Evolutionary conservation across 2,797 vertebrate species (phyloP).

Genomic region (Arrhamphus sclerolepis): DNA sequence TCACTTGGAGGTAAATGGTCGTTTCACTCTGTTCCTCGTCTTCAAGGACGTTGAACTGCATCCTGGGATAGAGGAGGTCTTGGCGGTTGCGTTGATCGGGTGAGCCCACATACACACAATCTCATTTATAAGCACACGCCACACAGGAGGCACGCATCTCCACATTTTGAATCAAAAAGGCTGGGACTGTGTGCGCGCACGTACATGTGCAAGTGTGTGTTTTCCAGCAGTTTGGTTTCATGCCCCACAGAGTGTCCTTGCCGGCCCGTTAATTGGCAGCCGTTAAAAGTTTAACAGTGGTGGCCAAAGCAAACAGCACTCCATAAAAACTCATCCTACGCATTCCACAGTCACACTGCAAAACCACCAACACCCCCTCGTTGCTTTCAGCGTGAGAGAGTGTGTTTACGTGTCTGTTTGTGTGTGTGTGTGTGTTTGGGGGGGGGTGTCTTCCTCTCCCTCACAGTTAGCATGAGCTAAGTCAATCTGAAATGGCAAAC

Average conservation of each 20-base stretch:
- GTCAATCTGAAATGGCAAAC: no score
- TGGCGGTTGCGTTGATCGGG: slow-evolving; percentile 34
- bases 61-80: slow-evolving; percentile 67
- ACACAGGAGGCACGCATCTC: slow-evolving; percentile 22
- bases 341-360: slow-evolving; percentile 79
- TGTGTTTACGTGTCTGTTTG: slow-evolving; percentile 17
- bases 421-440: background rate
- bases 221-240: slow-evolving; percentile 75
- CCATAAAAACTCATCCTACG: slow-evolving; percentile 85
- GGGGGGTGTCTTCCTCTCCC: no score
- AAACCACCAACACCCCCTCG: slow-evolving; percentile 73
- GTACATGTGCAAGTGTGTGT: slow-evolving; percentile 47
- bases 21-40: slow-evolving; percentile 73
- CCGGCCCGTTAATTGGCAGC: slow-evolving; percentile 84
- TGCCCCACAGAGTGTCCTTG: slow-evolving; percentile 80
- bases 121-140: slow-evolving; percentile 3
- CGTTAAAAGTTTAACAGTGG: slow-evolving; percentile 87
- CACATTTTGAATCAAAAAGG: slow-evolving; percentile 44
- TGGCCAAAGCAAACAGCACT: slow-evolving; percentile 87
- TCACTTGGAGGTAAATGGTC: slow-evolving; percentile 76
- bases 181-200: slow-evolving; percentile 40
- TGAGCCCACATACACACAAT: slow-evolving; percentile 21
- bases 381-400: slow-evolving; percentile 55
- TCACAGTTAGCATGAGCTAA: no score
- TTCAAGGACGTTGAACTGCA: slow-evolving; percentile 79